These are phyloP conservation scores for Zaprionus ghesquierei DNA, from an alignment of 1,140 invertebrate species.

Conservation along the genomic window DNA sequence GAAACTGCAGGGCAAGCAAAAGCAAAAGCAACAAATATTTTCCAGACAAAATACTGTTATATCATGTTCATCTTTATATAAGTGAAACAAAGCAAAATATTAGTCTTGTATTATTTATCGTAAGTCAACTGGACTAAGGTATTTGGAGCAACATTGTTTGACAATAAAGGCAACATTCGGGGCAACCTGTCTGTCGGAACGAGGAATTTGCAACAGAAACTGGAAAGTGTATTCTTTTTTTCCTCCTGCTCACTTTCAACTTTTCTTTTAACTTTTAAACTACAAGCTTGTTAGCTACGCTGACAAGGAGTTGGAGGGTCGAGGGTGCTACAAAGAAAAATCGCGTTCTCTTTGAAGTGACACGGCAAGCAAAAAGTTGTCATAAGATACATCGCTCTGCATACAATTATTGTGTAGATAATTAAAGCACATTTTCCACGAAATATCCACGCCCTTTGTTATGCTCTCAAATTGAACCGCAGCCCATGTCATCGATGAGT, in stretches of 20 bases:
- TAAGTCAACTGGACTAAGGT: neutral
- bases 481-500: neutral
- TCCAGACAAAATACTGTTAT: neutral
- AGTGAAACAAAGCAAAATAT: neutral
- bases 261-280: neutral
- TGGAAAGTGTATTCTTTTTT: neutral
- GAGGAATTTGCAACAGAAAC: neutral
- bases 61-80: neutral
- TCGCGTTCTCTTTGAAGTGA: neutral
- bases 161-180: neutral
- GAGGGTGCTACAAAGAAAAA: neutral
- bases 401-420: neutral
- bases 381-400: neutral
- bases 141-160: neutral
- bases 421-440: constrained; percentile 17
- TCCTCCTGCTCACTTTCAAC: neutral
- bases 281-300: neutral
- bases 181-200: neutral
- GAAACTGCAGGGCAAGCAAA: neutral
- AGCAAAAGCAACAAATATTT: neutral
- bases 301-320: neutral
- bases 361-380: neutral
- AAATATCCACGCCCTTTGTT: neutral
- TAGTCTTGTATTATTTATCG: constrained; percentile 10
- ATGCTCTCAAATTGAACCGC: neutral